These are phyloP conservation scores for Dendroctonus ponderosae DNA, from an alignment of 1,140 invertebrate species.

Conservation along the genomic window DNA sequence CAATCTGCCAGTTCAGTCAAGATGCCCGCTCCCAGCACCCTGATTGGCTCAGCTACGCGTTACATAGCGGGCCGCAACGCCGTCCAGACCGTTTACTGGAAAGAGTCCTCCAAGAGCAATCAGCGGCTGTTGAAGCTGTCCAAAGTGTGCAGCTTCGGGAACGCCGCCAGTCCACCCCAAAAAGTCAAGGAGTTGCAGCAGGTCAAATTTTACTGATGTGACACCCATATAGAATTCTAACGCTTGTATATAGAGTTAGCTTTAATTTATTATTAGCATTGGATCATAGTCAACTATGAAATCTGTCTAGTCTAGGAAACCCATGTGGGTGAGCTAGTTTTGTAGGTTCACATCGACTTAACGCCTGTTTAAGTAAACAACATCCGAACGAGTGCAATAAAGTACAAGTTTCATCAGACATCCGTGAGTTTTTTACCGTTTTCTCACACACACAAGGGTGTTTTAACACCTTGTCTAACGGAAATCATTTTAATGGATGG, in stretches of 20 bases:
- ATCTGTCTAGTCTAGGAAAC: too few species aligned
- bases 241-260: not conserved
- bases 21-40: conserved; percentile 20
- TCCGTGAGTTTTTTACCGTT: too few species aligned
- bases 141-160: conserved; percentile 39
- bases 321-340: too few species aligned
- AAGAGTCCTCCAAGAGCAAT: conserved; percentile 47
- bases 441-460: too few species aligned
- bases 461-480: too few species aligned
- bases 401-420: too few species aligned
- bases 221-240: not conserved
- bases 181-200: conserved; percentile 18
- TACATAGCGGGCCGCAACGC: conserved; percentile 68
- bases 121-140: conserved; percentile 40
- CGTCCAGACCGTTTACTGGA: conserved; percentile 71
- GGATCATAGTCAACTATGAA: too few species aligned
- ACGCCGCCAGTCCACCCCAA: conserved; percentile 11
- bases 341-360: too few species aligned
- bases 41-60: conserved; percentile 61
- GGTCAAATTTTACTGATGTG: conserved; percentile 17
- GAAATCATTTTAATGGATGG: too few species aligned
- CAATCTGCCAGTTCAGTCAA: not conserved
- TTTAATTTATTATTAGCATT: conserved; percentile 2
- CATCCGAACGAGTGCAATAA: too few species aligned
- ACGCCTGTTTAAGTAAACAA: too few species aligned